Conservation (phyloP, 2,113 vertebrate genomes). For the Motacilla tschutschensis region DNA sequence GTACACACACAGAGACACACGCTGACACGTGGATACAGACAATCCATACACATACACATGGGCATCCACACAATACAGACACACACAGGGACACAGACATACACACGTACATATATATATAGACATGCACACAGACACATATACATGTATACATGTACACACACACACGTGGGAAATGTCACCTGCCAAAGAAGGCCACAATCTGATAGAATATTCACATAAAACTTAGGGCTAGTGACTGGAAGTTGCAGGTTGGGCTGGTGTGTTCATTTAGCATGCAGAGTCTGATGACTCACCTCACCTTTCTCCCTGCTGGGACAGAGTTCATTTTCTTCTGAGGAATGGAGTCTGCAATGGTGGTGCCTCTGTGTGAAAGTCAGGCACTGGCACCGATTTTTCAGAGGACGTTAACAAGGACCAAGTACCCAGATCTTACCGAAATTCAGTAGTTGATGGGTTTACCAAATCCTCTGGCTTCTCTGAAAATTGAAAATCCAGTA, state of each 20-base stretch:
- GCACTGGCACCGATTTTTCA: neutral
- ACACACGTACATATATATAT: too few relatives aligned
- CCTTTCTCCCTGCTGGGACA: neutral
- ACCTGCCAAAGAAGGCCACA: neutral
- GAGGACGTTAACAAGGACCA: neutral
- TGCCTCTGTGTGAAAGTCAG: neutral
- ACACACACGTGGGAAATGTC: fast-evolving
- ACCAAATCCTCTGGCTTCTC: neutral
- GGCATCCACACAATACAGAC: neutral
- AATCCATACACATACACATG: neutral
- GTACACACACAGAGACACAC: neutral
- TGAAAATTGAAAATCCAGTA: neutral
- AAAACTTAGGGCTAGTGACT: neutral
- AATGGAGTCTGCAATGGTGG: neutral
- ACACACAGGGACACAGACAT: too few relatives aligned
- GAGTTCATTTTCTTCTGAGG: neutral
- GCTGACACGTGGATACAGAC: too few relatives aligned
- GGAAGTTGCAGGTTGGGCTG: neutral
- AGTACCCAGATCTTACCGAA: neutral
- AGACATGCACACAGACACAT: too few relatives aligned
- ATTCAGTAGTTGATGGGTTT: neutral
- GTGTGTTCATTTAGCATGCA: neutral
- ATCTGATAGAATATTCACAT: neutral
- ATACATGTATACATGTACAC: too few relatives aligned
- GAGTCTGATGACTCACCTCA: neutral